phyloP scores from a whole-genome alignment of 2,797 vertebrate species.

The Cirrhinus mrigala region DNA sequence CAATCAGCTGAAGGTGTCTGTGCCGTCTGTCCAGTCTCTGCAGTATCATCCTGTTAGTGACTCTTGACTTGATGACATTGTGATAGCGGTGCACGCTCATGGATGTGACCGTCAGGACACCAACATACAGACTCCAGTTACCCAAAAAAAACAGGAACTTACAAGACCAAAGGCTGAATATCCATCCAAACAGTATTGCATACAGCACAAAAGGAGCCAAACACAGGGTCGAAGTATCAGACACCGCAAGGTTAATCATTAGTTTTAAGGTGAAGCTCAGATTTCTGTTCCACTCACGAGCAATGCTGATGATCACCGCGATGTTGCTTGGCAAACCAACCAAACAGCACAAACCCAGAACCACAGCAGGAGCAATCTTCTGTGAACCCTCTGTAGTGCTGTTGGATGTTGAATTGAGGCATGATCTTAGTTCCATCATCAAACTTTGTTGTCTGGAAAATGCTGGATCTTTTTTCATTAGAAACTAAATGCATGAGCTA shows the following conservation, averaged over 20 bases:
- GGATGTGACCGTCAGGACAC: conserved; percentile 53
- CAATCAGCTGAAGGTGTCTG: conserved; percentile 19
- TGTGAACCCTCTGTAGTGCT: neutral
- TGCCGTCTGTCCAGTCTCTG: conserved; percentile 33
- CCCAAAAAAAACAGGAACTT: conserved; percentile 38
- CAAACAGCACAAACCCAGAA: conserved; percentile 54
- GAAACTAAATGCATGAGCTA: too few species aligned
- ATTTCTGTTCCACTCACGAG: conserved; percentile 19
- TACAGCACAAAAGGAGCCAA: conserved; percentile 48
- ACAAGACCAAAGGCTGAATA: conserved; percentile 35
- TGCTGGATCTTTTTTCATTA: neutral
- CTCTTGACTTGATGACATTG: conserved; percentile 35
- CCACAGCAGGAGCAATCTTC: conserved; percentile 29
- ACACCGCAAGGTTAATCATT: conserved; percentile 60
- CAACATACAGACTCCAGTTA: conserved; percentile 54
- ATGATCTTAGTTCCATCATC: conserved; percentile 11
- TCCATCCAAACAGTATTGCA: conserved; percentile 45
- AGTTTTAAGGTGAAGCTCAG: conserved; percentile 56
- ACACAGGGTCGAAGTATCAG: conserved; percentile 54
- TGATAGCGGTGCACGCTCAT: too few species aligned
- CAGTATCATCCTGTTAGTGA: conserved; percentile 32
- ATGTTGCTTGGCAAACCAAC: conserved; percentile 60
- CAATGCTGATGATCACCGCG: conserved; percentile 47
- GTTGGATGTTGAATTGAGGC: conserved; percentile 20
- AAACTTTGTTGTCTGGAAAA: neutral